Evolutionary conservation across 2,888 invertebrate genomes (phyloP), one percentile per base, ranked within the genome.

Genomic region (Pedicia rivosa): DNA sequence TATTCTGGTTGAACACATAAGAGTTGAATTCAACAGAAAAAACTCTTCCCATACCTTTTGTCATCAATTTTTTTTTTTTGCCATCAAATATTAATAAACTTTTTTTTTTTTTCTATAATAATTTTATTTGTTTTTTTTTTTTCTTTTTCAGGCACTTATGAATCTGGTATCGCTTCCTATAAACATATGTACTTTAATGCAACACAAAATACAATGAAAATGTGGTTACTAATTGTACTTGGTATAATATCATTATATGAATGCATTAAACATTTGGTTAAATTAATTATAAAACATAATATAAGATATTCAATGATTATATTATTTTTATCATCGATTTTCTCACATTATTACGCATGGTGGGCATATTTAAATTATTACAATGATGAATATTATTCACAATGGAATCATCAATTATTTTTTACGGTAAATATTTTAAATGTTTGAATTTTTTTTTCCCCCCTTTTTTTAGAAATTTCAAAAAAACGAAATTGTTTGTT

Each of bases 141-240:
- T 40, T 32, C 41, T 26, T 37, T 55, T 50, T 28, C 47, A 70
- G 72, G 75, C 10, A 70, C 73, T 9, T 77, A 77, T 49, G 76
- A 77, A 53, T 68, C 71, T 17, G 76, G 76, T n/a, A 64, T 75
- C 42, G 72, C 73, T 27, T 67, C 72, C 15, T 77, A 74, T 50
- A 77, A 77, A 50, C 76, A 77, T 51, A 67, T 77, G 57, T 77
- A 77, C 54, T 76, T 76, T 55, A 77, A 77, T 54, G 72, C 72
- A 29, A 74, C 75, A 10, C 57, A 62, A 29, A 75, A 75, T 45
- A 67, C 68, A 19, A 57, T 72, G 43, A 75, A 75, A 61, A 77
- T 77, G 55, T 77, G 77, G 77, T 53, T 66, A 20, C 50, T 69
- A 14, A 67, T 73, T 2, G 71, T 73, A 4, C 48, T 69, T 34